Conservation (phyloP, 2,113 vertebrate genomes). For the Eulemur macaco region DNA sequence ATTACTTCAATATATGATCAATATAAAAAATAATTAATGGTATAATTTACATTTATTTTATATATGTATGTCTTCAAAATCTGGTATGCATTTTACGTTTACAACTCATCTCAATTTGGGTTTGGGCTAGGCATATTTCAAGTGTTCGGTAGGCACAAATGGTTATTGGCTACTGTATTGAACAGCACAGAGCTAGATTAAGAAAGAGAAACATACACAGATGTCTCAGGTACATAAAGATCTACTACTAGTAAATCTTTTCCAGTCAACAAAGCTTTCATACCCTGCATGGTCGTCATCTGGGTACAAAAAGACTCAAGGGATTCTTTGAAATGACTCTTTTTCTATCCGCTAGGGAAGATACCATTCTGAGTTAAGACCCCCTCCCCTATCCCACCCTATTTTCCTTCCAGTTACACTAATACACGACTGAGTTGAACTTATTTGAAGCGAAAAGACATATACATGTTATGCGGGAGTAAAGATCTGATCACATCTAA, state of each 20-base stretch:
- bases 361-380: background rate
- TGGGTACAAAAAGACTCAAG: background rate
- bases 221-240: background rate
- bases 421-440: background rate
- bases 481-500: background rate
- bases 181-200: background rate
- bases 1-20: background rate
- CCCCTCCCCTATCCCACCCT: fast-evolving
- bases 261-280: background rate
- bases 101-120: background rate
- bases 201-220: background rate
- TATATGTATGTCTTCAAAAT: background rate
- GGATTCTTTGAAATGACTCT: background rate
- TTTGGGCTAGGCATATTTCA: background rate
- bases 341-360: background rate
- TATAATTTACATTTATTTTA: background rate
- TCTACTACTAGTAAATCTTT: background rate
- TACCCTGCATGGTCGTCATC: background rate
- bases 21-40: background rate
- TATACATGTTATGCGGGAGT: background rate
- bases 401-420: constrained; percentile 23
- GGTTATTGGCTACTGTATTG: background rate
- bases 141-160: background rate
- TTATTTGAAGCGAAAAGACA: background rate
- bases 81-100: background rate